Evolutionary conservation across 2,888 invertebrate species (phyloP), one percentile per base, ranked within the genome.

Genomic region (Drosophila mettleri): DNA sequence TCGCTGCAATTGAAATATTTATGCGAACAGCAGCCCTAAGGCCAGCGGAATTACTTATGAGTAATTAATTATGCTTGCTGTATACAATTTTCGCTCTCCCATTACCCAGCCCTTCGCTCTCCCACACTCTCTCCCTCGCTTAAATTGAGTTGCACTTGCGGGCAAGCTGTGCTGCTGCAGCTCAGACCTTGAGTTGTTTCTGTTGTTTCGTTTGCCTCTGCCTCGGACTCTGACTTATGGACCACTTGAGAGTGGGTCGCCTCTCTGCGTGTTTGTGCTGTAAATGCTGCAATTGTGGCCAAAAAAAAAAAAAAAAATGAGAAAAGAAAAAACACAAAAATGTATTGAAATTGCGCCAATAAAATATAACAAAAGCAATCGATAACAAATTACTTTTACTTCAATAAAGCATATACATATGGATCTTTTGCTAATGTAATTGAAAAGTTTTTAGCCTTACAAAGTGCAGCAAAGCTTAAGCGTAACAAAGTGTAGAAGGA

Each of bases 61-160:
- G 86, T 78, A 82, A 86, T 86, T 86, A 82, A 82, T 82, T 86
- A 86, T 84, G 78, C 81, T 78, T 72, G 85, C 69, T 68, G 86
- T 66, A 67, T 60, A 49, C 46, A 52, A 60, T 67, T 60, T 54
- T 53, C 34, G 27, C 22, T 10, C 31, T 29, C 46, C 24, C 41
- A n/a, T n/a, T n/a, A n/a, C 16, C 16, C 8, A 54, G 53, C 53
- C 27, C 22, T 14, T 3, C 14, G 3, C 41, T 8, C 41, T 22
- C n/a, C 2, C n/a, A 9, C 31, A 0, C 2, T 7, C 29, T 18
- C 18, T 10, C 0, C 9, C 9, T 3, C 14, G 0, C 7, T 66
- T 43, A 62, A 74, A 77, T 77, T 77, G 67, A 68, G 68, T 57
- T 74, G 65, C 72, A 60, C 38, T 71, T 70, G 76, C 70, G 59